Conservation (phyloP, 1,140 invertebrate genomes). For the Dinoponera quadriceps region DNA sequence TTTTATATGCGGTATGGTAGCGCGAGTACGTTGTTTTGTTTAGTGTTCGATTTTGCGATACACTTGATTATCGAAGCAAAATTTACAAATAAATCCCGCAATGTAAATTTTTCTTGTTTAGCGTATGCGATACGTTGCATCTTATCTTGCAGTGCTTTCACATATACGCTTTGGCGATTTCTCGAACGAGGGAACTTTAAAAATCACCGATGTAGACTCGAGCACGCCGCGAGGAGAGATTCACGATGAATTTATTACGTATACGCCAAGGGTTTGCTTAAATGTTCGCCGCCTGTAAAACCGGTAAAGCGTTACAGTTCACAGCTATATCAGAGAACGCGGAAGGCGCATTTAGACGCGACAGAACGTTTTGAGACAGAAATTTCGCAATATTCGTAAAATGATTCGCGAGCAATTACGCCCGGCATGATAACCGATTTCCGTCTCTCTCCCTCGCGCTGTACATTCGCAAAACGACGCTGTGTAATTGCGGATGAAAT, state of each 20-base stretch:
- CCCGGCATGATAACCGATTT: slow-evolving; percentile 24
- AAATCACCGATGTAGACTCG: background rate
- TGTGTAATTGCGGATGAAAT: slow-evolving; percentile 63
- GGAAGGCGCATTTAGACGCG: slow-evolving; percentile 12
- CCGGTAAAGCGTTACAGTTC: slow-evolving; percentile 10
- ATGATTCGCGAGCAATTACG: slow-evolving; percentile 45
- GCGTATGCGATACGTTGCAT: too few relatives aligned
- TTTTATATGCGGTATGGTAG: background rate
- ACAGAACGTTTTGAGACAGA: slow-evolving; percentile 25
- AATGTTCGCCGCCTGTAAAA: slow-evolving; percentile 27
- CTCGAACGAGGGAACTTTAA: slow-evolving; percentile 2
- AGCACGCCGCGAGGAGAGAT: background rate
- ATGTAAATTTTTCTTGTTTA: background rate
- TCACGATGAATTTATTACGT: slow-evolving; percentile 16
- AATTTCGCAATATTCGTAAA: slow-evolving; percentile 44
- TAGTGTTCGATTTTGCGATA: background rate
- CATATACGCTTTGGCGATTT: background rate
- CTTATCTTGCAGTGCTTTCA: too few relatives aligned
- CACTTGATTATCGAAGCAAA: background rate
- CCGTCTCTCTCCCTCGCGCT: background rate
- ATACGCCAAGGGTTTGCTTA: background rate
- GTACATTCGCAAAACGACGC: slow-evolving; percentile 8
- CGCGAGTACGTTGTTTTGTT: too few relatives aligned
- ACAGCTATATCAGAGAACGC: slow-evolving; percentile 2
- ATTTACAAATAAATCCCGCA: background rate